Percentiles rank a stretch among this genome's conserved stretches.
Conservation (phyloP, 2,797 vertebrate genomes). For the Hyperoplus lanceolatus region DNA sequence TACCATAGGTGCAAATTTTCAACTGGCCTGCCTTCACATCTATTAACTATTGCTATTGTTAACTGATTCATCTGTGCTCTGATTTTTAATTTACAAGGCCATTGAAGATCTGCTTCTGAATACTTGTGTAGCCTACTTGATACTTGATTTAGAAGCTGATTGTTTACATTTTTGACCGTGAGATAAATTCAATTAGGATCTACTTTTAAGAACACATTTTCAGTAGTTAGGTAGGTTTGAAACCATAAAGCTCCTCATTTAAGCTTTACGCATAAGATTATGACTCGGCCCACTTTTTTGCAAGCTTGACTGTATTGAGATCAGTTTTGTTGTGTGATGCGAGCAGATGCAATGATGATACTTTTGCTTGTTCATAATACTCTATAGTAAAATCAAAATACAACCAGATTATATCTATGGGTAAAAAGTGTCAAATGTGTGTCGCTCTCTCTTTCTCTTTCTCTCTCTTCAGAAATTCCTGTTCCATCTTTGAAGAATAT, state of each 20-base stretch:
- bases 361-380: background rate
- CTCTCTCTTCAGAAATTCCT: conserved; percentile 62
- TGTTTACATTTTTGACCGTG: background rate
- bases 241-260: background rate
- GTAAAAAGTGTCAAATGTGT: background rate
- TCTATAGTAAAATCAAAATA: background rate
- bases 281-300: background rate
- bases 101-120: background rate
- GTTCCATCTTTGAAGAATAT: conserved; percentile 20
- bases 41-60: background rate
- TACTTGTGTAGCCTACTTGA: background rate
- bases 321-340: background rate
- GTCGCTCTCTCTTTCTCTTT: background rate
- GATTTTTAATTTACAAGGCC: background rate
- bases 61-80: background rate
- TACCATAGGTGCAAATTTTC: background rate
- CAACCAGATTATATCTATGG: background rate
- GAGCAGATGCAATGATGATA: background rate
- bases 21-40: background rate
- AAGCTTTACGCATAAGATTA: background rate
- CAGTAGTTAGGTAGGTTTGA: background rate
- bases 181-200: background rate
- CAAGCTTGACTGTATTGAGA: background rate
- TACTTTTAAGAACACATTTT: background rate
- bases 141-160: no score